A percentile compares a stretch with the other conserved stretches of the same genome.
Evolutionary conservation across 2,113 vertebrate genomes (phyloP).

Genomic region (Laterallus jamaicensis): DNA sequence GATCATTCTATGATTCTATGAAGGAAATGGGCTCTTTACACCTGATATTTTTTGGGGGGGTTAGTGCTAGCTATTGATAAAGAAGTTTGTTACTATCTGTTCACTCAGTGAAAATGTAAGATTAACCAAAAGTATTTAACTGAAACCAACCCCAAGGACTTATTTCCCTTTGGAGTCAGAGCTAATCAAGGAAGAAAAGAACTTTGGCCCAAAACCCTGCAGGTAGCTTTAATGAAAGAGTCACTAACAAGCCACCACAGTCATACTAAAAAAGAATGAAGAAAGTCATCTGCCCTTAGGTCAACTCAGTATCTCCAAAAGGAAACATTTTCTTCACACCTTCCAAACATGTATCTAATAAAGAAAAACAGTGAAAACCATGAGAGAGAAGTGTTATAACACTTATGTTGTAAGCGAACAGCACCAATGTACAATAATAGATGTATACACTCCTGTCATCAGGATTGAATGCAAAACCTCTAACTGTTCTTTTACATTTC

Average conservation of each 20-base stretch:
- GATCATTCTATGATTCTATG: too few species aligned
- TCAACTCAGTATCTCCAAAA: neutral
- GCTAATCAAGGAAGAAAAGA: neutral
- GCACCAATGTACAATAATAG: neutral
- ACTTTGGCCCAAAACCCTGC: neutral
- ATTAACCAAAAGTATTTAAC: neutral
- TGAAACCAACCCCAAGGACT: neutral
- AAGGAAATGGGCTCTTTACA: neutral
- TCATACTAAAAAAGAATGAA: neutral
- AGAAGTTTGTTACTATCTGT: neutral
- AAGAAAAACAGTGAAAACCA: neutral
- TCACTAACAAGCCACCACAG: neutral
- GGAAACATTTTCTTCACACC: neutral
- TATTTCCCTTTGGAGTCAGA: neutral
- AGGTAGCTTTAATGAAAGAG: neutral
- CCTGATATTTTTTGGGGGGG: rapidly evolving
- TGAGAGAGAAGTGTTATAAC: neutral
- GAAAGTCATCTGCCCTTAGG: neutral
- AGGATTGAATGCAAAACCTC: neutral
- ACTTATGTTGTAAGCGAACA: neutral
- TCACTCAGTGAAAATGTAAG: neutral
- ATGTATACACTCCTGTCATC: neutral
- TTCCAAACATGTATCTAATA: neutral
- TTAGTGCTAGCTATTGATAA: neutral
- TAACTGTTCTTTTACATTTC: neutral